Evolutionary conservation across 2,888 invertebrate species (phyloP).

Genomic region (Onchidella celtica): DNA sequence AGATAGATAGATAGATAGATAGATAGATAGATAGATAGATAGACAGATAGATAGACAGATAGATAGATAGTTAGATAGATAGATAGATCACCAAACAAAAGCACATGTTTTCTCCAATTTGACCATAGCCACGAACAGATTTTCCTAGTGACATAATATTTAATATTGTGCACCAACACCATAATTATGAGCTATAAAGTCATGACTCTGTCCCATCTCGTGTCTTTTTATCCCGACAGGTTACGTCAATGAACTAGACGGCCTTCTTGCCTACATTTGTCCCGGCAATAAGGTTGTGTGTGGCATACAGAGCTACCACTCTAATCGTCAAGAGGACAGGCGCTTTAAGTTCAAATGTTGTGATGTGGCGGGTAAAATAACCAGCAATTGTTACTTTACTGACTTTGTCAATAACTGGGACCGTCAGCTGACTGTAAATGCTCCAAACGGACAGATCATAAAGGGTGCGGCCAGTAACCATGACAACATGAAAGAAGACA

Average conservation of each 20-base stretch:
- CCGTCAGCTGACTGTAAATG: not conserved
- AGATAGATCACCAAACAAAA: no score
- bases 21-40: no score
- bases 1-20: no score
- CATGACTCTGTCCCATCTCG: no score
- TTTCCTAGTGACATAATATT: no score
- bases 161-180: no score
- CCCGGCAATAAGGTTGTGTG: not conserved
- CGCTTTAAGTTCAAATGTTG: not conserved
- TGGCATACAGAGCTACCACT: not conserved
- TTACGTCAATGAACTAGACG: not conserved
- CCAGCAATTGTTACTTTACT: not conserved
- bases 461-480: not conserved
- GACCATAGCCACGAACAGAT: no score
- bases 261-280: not conserved
- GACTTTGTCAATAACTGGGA: not conserved
- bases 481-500: not conserved
- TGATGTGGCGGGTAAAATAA: not conserved
- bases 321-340: not conserved
- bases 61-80: no score
- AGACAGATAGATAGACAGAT: no score
- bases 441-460: not conserved
- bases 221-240: no score
- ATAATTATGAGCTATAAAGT: no score
- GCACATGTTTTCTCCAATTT: no score